Conservation (phyloP, 2,113 vertebrate genomes). For the Archilochus colubris region DNA sequence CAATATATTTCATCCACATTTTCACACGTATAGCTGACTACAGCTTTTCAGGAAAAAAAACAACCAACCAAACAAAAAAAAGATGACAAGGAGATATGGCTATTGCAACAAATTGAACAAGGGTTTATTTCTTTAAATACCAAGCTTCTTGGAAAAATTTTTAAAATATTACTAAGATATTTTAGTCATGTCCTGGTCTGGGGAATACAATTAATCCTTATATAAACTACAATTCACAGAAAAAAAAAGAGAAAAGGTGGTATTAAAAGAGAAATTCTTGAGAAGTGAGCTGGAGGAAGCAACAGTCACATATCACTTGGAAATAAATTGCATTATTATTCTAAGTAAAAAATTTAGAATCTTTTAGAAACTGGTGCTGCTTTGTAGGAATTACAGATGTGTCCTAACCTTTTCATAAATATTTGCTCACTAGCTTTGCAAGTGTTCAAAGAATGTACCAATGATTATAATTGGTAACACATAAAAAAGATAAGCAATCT, state of each 20-base stretch:
- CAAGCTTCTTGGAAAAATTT: not conserved
- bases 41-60: not conserved
- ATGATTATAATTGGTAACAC: constrained; percentile 55
- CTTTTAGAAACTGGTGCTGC: not conserved
- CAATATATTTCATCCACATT: not conserved
- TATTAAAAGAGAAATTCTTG: not conserved
- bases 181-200: not conserved
- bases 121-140: not conserved
- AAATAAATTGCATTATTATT: not conserved
- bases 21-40: not conserved
- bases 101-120: not conserved
- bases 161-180: not conserved
- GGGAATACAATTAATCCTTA: not conserved
- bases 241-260: not conserved
- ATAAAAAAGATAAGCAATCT: constrained; percentile 65
- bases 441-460: constrained; percentile 35
- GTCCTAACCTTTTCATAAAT: constrained; percentile 30
- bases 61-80: no score
- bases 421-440: constrained; percentile 43
- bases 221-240: not conserved
- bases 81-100: not conserved
- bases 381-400: not conserved
- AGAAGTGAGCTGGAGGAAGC: not conserved
- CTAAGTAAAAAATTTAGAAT: not conserved
- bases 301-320: not conserved